Percentiles rank a stretch among this genome's conserved stretches.
These are phyloP conservation scores for Auanema sp. DNA, from an alignment of 2,888 invertebrate species.

Conservation along the genomic window DNA sequence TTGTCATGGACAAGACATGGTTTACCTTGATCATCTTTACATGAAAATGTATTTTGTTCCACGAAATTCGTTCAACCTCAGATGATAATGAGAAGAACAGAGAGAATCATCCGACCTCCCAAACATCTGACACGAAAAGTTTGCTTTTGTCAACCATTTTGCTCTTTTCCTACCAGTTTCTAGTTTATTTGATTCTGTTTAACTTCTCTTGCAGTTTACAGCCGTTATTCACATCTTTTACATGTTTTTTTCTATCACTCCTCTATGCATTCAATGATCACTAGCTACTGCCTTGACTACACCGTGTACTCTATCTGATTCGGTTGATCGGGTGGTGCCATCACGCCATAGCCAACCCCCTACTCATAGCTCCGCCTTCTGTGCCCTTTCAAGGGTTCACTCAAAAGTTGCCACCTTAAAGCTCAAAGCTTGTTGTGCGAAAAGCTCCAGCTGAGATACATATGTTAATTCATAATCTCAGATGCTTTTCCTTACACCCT, in stretches of 20 bases:
- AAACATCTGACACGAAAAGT: background rate
- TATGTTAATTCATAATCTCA: too few species aligned
- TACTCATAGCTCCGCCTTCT: background rate
- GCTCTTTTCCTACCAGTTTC: conserved; percentile 1
- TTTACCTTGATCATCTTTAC: too few species aligned
- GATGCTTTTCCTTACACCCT: too few species aligned
- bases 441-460: too few species aligned
- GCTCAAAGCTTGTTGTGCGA: background rate
- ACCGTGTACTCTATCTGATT: background rate
- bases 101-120: too few species aligned
- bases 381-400: background rate
- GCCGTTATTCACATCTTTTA: background rate
- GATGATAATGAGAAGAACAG: too few species aligned
- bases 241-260: background rate
- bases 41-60: too few species aligned
- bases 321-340: conserved; percentile 6
- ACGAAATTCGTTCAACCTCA: too few species aligned
- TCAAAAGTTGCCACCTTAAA: background rate
- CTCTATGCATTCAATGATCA: background rate
- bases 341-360: conserved; percentile 5
- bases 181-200: background rate
- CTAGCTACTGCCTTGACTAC: background rate
- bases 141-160: background rate
- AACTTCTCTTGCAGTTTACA: background rate
- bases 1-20: too few species aligned